A percentile compares a stretch with the other conserved stretches of the same genome.
Conservation (phyloP, 2,797 vertebrate species). For the Aldrovandia affinis region DNA sequence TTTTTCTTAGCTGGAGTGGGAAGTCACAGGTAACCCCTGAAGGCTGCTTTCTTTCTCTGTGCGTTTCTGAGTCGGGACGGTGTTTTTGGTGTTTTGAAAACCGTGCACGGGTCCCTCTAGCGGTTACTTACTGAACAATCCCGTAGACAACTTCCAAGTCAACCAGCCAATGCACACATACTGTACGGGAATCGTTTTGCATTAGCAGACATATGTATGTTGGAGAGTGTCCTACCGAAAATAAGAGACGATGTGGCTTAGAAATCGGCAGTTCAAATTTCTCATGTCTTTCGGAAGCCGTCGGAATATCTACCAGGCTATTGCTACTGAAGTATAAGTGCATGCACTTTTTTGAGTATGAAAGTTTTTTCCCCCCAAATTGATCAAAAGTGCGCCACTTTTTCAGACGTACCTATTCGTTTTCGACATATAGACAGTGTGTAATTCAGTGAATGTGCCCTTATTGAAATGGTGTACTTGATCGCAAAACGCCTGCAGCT, state of each 20-base stretch:
- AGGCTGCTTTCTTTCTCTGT: conserved; percentile 61
- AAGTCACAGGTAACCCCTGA: conserved; percentile 67
- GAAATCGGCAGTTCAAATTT: not conserved
- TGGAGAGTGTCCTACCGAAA: not conserved
- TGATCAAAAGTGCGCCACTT: not conserved
- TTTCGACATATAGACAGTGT: not conserved
- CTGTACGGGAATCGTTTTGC: not conserved
- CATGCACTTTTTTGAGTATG: not conserved
- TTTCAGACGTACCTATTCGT: not conserved
- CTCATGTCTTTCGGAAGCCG: not conserved
- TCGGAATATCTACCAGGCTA: not conserved
- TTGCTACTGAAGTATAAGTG: not conserved
- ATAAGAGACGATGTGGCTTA: not conserved
- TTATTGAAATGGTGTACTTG: not conserved
- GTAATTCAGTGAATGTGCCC: not conserved
- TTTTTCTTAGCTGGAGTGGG: conserved; percentile 50
- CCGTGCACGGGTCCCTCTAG: conserved; percentile 38
- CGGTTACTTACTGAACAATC: conserved; percentile 30
- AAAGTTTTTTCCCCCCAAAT: not conserved
- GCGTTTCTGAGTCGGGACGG: conserved; percentile 69
- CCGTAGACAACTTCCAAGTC: conserved; percentile 5
- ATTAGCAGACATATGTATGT: conserved; percentile 6
- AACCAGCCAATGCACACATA: not conserved
- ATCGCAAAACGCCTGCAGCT: conserved; percentile 11
- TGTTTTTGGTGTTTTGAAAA: conserved; percentile 35